Percentiles rank a stretch among this genome's conserved stretches.
phyloP scores from a whole-genome alignment of 1,140 invertebrate genomes.

The Cryptotermes secundus region DNA sequence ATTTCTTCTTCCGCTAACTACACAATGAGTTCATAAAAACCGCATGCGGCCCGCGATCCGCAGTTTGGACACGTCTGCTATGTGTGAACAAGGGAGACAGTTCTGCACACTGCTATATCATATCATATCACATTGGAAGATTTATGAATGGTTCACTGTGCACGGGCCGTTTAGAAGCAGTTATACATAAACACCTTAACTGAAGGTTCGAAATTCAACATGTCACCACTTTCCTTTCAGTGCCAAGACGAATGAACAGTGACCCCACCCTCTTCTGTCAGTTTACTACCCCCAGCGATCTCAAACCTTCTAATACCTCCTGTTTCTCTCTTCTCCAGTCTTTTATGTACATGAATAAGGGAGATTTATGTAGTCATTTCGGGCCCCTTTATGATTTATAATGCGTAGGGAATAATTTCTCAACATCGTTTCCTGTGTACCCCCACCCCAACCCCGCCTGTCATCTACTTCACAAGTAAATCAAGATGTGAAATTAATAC shows the following conservation, averaged over 20 bases:
- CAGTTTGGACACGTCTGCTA: too few relatives aligned
- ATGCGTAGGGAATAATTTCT: not conserved
- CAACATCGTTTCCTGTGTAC: not conserved
- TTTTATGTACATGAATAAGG: not conserved
- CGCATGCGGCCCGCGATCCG: too few relatives aligned
- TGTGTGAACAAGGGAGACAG: not conserved
- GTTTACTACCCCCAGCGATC: not conserved
- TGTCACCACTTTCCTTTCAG: not conserved
- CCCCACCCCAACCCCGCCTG: not conserved
- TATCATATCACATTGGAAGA: too few relatives aligned
- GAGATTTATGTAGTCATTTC: not conserved
- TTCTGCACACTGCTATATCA: too few relatives aligned
- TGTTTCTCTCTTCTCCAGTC: not conserved
- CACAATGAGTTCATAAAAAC: too few relatives aligned
- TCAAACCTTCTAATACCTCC: not conserved
- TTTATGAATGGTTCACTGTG: too few relatives aligned
- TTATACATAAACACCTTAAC: not conserved
- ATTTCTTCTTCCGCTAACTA: too few relatives aligned
- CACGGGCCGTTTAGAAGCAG: too few relatives aligned
- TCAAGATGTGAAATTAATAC: not conserved
- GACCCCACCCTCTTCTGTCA: not conserved
- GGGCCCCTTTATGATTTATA: not conserved
- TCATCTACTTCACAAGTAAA: not conserved
- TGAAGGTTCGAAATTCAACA: not conserved
- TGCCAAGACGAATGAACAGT: not conserved